phyloP scores from a whole-genome alignment of 2,797 vertebrate genomes.

The Chiroxiphia lanceolata region DNA sequence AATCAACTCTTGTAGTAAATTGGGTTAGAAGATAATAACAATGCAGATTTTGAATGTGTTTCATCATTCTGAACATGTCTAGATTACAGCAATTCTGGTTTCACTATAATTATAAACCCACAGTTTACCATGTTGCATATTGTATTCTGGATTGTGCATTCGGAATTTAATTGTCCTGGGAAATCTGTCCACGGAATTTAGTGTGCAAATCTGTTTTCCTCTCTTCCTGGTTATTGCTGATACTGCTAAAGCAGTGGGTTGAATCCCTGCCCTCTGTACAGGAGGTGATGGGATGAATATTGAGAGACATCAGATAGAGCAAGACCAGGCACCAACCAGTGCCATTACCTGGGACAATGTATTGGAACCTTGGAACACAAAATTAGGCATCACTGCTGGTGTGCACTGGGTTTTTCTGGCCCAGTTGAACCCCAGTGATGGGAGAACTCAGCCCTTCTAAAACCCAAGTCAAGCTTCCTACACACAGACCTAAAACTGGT shows the following conservation, averaged over 20 bases:
- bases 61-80: conserved; percentile 22
- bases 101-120: neutral
- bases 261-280: neutral
- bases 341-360: neutral
- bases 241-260: neutral
- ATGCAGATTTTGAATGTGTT: conserved; percentile 12
- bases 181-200: neutral
- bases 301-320: neutral
- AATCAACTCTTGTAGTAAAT: conserved; percentile 31
- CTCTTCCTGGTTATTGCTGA: neutral
- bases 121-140: neutral
- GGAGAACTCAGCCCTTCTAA: neutral
- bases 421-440: neutral
- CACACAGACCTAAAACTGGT: neutral
- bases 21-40: conserved; percentile 39
- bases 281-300: neutral
- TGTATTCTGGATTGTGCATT: neutral
- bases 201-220: neutral
- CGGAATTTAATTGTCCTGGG: neutral
- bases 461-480: neutral
- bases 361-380: neutral
- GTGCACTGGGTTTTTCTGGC: neutral
- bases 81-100: conserved; percentile 10
- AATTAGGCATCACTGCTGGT: neutral
- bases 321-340: neutral